Conservation (phyloP, 2,888 invertebrate genomes). For the Mellilla xanthometata region DNA sequence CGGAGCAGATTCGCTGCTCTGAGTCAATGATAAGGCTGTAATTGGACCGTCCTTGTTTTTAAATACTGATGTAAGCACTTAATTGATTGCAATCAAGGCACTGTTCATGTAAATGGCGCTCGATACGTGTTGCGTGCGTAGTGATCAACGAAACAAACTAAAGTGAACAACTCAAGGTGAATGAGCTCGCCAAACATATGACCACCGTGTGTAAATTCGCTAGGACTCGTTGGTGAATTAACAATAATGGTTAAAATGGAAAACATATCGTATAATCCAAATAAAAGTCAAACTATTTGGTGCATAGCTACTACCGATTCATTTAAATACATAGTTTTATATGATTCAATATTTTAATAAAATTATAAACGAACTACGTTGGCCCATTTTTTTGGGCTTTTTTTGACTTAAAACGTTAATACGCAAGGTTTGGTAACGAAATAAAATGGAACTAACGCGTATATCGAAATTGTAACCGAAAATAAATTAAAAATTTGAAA, state of each 20-base stretch:
- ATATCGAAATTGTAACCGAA: too few relatives aligned
- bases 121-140: conserved; percentile 26
- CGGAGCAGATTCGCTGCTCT: not conserved
- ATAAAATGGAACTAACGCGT: too few relatives aligned
- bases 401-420: too few relatives aligned
- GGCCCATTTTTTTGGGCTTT: too few relatives aligned
- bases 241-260: conserved; percentile 45
- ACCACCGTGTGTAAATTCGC: conserved; percentile 82
- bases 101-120: not conserved
- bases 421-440: too few relatives aligned
- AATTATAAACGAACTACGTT: too few relatives aligned
- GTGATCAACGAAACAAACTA: conserved; percentile 63
- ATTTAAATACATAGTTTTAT: conserved; percentile 17
- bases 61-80: too few relatives aligned
- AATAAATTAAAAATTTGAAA: too few relatives aligned
- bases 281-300: conserved; percentile 42
- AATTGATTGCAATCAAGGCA: too few relatives aligned
- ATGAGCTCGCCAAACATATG: conserved; percentile 79
- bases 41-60: not conserved
- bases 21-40: conserved; percentile 11
- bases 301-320: conserved; percentile 30
- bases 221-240: conserved; percentile 65
- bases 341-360: too few relatives aligned
- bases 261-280: conserved; percentile 34
- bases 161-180: conserved; percentile 73